These are phyloP conservation scores for Pemphigus obesinymphae DNA, from an alignment of 1,140 invertebrate species.

Conservation along the genomic window DNA sequence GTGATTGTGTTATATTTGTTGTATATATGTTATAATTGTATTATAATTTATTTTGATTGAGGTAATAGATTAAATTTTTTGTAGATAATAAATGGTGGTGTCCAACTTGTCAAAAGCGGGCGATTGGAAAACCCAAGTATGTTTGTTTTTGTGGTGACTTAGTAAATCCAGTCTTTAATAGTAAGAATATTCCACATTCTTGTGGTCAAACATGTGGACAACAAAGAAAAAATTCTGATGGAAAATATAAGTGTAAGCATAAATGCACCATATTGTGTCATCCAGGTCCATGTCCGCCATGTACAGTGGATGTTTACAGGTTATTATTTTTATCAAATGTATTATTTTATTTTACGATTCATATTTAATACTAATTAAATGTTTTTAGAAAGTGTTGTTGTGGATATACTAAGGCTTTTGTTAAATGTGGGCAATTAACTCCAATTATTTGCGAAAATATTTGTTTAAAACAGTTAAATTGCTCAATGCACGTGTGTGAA, in stretches of 20 bases:
- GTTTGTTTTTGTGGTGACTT: constrained; percentile 72
- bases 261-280: constrained; percentile 84
- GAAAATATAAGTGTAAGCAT: constrained; percentile 61
- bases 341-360: too few species aligned
- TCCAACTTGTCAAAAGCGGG: constrained; percentile 75
- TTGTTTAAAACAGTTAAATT: too few species aligned
- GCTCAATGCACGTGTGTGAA: too few species aligned
- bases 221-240: constrained; percentile 52
- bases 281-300: constrained; percentile 77
- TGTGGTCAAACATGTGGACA: constrained; percentile 81
- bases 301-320: constrained; percentile 54
- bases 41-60: background rate
- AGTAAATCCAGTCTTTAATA: constrained; percentile 51
- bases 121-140: constrained; percentile 63
- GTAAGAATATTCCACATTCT: constrained; percentile 74
- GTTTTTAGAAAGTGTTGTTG: too few species aligned
- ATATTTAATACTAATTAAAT: too few species aligned
- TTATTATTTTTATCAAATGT: too few species aligned
- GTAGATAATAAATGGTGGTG: constrained; percentile 71
- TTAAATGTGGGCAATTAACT: too few species aligned
- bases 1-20: constrained; percentile 43
- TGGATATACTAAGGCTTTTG: too few species aligned
- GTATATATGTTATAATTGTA: too few species aligned
- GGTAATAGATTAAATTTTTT: constrained; percentile 4
- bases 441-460: too few species aligned